phyloP scores from a whole-genome alignment of 2,888 invertebrate species.

The Torymus auratus region DNA sequence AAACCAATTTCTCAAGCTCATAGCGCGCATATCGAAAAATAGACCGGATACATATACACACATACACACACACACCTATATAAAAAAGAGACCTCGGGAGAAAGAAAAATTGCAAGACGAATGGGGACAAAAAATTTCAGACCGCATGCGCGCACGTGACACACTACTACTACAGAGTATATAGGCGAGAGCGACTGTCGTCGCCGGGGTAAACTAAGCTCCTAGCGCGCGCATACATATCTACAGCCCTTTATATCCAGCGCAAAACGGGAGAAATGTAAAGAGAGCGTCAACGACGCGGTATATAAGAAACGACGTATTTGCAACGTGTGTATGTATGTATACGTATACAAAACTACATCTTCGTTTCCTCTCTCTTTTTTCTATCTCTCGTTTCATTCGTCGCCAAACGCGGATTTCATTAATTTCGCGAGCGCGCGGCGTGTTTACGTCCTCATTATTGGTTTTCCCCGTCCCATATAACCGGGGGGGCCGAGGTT shows the following conservation, averaged over 20 bases:
- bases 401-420: constrained; percentile 5
- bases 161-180: not conserved
- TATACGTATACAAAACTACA: too few species aligned
- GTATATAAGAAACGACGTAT: too few species aligned
- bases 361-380: not conserved
- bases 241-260: too few species aligned
- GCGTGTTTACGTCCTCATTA: constrained; percentile 21
- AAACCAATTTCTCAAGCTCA: not conserved
- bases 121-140: constrained; percentile 20
- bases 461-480: constrained; percentile 8
- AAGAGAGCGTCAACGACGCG: too few species aligned
- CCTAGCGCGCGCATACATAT: too few species aligned
- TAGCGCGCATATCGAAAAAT: constrained; percentile 1
- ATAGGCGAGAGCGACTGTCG: too few species aligned
- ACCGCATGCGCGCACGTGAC: constrained; percentile 2
- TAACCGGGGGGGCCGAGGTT: not conserved
- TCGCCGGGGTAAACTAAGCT: too few species aligned
- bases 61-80: too few species aligned
- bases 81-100: not conserved
- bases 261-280: too few species aligned
- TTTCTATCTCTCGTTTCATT: not conserved
- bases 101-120: constrained; percentile 12
- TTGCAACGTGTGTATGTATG: too few species aligned
- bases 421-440: constrained; percentile 18
- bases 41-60: not conserved